Base-by-base conservation (phyloP, 2,888 invertebrate species). In the Calameuta idolon region DNA sequence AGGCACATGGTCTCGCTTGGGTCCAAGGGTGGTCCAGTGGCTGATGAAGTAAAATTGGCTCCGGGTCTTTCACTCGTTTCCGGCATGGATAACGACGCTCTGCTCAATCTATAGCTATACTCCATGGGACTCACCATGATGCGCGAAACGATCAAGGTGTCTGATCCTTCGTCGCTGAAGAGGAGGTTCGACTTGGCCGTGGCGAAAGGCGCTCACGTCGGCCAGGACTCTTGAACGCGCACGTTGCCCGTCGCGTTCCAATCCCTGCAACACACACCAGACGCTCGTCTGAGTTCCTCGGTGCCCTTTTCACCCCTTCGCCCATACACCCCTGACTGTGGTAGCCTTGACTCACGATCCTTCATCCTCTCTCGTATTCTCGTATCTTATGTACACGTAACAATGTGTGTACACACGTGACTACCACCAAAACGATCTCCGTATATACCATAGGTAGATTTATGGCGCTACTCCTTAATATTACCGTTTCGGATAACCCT, bases 191-290 rank as follows among this genome's bases (percentile, higher is more conserved):
- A 87, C 84, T 88, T 87, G 84, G 86, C 86, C 87, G 87, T 87
- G 83, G 84, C 85, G 83, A 86, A 87, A 87, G 87, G 85, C 85
- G 90, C 90, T 91, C 91, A 91, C 91, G 91, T 91, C 81, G 91
- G 90, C 91, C 91, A 91, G 85, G 91, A 91, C 85, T 91, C 91
- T 89, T 90, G 91, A 84, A 91, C 90, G 87, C 91, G 91, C 79
- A 89, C 90, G 85, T 89, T 91, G 88, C 90, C 87, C 89, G 91
- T 89, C 87, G 90, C 89, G 88, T 89, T 91, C 91, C 91, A 91
- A 83, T 91, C 91, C 91, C 91, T 91, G 90, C 82, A 90, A 91
- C 90, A 89, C 82, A 84, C 81, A 83, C 79, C 77, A 81, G 80
- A 85, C 79, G 80, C 77, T 75, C 77, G 79, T 79, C 74, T 74